Evolutionary conservation across 2,797 vertebrate genomes (phyloP).

Genomic region (Hydrophis major): DNA sequence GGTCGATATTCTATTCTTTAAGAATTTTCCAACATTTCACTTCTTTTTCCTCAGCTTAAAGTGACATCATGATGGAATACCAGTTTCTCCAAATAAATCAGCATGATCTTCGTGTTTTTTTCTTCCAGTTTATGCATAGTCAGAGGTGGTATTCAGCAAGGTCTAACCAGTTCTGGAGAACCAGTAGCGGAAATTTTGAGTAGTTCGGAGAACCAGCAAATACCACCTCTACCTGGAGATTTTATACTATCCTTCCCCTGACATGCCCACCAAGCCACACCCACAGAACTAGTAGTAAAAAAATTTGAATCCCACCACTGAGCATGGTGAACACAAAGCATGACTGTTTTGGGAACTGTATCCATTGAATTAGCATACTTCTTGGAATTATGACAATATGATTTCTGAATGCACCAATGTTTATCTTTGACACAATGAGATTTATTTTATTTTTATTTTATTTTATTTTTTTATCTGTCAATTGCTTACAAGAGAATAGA

Average conservation of each 20-base stretch:
- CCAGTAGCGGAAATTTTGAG: no score
- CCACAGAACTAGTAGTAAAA: no score
- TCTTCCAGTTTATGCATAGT: neutral
- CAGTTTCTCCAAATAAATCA: neutral
- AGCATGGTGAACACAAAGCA: neutral
- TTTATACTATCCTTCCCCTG: no score
- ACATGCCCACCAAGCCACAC: no score
- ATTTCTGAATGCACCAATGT: neutral
- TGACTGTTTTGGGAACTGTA: neutral
- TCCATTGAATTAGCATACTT: neutral
- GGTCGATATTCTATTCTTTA: neutral
- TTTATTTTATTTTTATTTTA: neutral
- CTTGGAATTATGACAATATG: neutral
- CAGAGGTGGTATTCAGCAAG: no score
- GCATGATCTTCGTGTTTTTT: neutral
- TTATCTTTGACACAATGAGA: neutral
- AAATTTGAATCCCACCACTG: no score
- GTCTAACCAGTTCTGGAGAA: no score
- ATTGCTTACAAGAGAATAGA: no score
- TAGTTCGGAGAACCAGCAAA: no score
- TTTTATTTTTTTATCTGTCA: no score
- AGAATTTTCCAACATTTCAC: neutral
- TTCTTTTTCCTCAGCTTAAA: neutral
- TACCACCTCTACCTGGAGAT: no score
- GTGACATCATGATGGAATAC: neutral